Base-by-base conservation (phyloP, 1,140 invertebrate genomes). In the Drosophila guanche region DNA sequence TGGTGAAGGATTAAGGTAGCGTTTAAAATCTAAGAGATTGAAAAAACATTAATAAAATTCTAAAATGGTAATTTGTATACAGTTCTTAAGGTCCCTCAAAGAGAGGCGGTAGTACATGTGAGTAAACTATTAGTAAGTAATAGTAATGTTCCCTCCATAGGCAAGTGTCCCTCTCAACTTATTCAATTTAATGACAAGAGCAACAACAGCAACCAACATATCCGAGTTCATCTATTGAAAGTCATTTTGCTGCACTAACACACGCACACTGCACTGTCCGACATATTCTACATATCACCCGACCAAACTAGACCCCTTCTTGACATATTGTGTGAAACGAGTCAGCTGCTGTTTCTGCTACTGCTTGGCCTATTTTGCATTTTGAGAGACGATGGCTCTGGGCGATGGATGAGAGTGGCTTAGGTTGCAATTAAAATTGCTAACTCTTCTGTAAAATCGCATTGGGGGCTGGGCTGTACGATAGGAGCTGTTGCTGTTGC, bases 381-480 rank as follows among this genome's bases (percentile, higher is more conserved):
- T 45, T 65, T 40, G 50, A 27, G 43, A 61, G 57, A 42, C 65
- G 51, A 45, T 8, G 33, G 33, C 22, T 69, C 27, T 43, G 45
- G 29, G 52, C 12, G 33, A 41, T 65, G 23, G 37, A 42, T 48
- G 41, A 41, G 25, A 73, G 70, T 57, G 33, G 71, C 53, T 81
- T 80, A 52, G 54, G 59, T 46, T 66, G 77, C 77, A 85, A 86
- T 85, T 85, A 86, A 77, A 86, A 81, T 77, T 70, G 81, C 67
- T 58, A 85, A 85, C 57, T 79, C 77, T 88, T 53, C 54, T 62
- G 68, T 71, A 72, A 81, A 85, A 86, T 85, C 68, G 65, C 73
- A 86, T 85, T 86, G 72, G 70, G 46, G 46, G 45, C 22, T 10
- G 45, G 14, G 40, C 29, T 14, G 23, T 55, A 4, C 20, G 41